These are phyloP conservation scores for Zelostemma sp. DNA, from an alignment of 1,140 invertebrate species.

Conservation along the genomic window DNA sequence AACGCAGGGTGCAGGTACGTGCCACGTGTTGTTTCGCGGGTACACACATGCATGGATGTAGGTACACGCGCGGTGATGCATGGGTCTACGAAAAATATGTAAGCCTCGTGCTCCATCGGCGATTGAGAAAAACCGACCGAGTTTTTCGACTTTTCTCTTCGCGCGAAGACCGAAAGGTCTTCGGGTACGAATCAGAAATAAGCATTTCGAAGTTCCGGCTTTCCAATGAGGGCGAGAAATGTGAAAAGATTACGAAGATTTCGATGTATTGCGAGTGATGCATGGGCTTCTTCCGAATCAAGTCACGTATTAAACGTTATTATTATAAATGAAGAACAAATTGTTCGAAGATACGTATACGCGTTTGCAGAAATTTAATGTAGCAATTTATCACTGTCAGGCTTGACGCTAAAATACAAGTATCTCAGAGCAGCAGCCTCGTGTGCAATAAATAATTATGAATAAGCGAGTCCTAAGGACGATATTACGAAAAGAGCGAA, in stretches of 20 bases:
- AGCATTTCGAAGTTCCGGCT: no score
- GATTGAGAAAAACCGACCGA: conserved; percentile 7
- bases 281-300: neutral
- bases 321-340: conserved; percentile 14
- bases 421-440: conserved; percentile 17
- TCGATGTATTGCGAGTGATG: no score
- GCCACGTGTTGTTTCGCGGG: conserved; percentile 20
- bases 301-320: neutral
- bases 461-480: conserved; percentile 23
- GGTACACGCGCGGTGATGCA: conserved; percentile 10
- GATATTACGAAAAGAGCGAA: conserved; percentile 14
- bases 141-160: conserved; percentile 6
- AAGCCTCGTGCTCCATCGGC: conserved; percentile 8
- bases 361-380: conserved; percentile 29
- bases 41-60: conserved; percentile 19
- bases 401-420: conserved; percentile 21
- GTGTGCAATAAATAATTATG: conserved; percentile 32
- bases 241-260: no score
- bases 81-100: conserved; percentile 14
- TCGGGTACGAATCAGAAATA: no score
- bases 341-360: conserved; percentile 21
- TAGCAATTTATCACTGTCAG: conserved; percentile 28
- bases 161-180: no score
- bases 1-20: conserved; percentile 21
- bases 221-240: no score